Evolutionary conservation across 2,797 vertebrate species (phyloP).

Genomic region (Notolepis coatsorum): DNA sequence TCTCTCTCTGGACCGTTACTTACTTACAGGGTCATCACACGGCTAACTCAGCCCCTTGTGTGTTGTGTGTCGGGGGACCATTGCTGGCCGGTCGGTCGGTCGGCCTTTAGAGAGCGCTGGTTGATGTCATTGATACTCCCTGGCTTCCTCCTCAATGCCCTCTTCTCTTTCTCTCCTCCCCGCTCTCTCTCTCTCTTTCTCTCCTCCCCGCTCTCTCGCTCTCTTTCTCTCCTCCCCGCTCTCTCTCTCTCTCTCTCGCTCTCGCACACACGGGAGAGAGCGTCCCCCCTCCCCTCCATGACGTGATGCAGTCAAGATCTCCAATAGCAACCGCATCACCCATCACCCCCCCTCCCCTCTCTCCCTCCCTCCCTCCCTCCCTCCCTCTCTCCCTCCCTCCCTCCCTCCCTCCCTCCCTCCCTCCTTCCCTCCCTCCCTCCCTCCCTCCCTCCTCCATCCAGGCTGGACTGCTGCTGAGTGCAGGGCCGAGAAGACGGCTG

Average conservation of each 20-base stretch:
- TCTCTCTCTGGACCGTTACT: slow-evolving; percentile 42
- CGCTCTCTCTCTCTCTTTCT: not conserved
- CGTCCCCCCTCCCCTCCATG: slow-evolving; percentile 53
- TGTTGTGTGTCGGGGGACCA: slow-evolving; percentile 73
- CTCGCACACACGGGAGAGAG: slow-evolving; percentile 46
- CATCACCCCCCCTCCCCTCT: not conserved
- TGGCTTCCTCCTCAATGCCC: slow-evolving; percentile 34
- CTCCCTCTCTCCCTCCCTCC: slow-evolving; percentile 33
- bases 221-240: slow-evolving; percentile 8
- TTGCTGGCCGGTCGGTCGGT: slow-evolving; percentile 59
- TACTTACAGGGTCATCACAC: too few species aligned
- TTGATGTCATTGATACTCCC: slow-evolving; percentile 82
- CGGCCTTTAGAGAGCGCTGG: slow-evolving; percentile 73
- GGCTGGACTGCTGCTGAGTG: slow-evolving; percentile 61
- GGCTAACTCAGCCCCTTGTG: slow-evolving; percentile 71
- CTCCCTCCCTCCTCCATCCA: slow-evolving; percentile 23
- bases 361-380: slow-evolving; percentile 51
- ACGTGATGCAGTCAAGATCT: slow-evolving; percentile 80
- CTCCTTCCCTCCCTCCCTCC: slow-evolving; percentile 37
- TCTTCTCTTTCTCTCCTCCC: not conserved
- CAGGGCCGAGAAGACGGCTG: slow-evolving; percentile 49
- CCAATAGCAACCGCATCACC: slow-evolving; percentile 80
- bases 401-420: slow-evolving; percentile 60
- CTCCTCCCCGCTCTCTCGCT: slow-evolving; percentile 65
- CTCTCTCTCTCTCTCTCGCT: slow-evolving; percentile 20